Evolutionary conservation across 2,888 invertebrate genomes (phyloP).

Genomic region (Spodoptera picta): DNA sequence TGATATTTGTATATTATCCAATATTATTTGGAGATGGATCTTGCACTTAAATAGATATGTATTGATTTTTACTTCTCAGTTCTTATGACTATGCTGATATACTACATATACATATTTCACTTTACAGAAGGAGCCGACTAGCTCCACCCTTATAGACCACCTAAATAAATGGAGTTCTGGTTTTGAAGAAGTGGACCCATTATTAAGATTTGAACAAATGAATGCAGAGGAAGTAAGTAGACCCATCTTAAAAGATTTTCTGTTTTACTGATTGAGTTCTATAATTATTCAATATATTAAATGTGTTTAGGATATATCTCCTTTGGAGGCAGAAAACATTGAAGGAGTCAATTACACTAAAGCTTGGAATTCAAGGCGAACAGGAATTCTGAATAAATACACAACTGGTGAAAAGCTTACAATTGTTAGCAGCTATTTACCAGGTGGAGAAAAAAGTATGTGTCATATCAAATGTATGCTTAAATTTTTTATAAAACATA

Average conservation of each 20-base stretch:
- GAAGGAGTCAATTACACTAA: conserved; percentile 87
- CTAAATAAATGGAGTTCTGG: conserved; percentile 82
- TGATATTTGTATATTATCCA: background rate
- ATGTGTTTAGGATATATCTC: conserved; percentile 63
- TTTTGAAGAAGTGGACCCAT: conserved; percentile 82
- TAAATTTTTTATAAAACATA: conserved; percentile 1
- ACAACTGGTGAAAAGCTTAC: conserved; percentile 98
- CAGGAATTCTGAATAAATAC: conserved; percentile 95
- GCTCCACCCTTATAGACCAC: conserved; percentile 75
- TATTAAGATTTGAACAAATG: conserved; percentile 82
- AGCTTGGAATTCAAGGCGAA: conserved; percentile 93
- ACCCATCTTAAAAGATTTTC: background rate
- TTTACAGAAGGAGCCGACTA: conserved; percentile 73
- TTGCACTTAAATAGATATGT: too few species aligned
- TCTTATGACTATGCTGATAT: too few species aligned
- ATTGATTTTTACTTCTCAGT: too few species aligned
- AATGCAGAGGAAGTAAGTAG: conserved; percentile 72
- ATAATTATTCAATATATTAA: background rate
- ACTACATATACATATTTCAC: background rate
- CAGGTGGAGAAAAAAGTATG: conserved; percentile 94
- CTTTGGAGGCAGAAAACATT: conserved; percentile 59
- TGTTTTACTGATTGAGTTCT: background rate
- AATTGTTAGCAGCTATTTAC: conserved; percentile 95
- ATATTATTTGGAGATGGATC: background rate
- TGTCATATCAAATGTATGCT: background rate